A percentile compares a stretch with the other conserved stretches of the same genome.
phyloP scores from a whole-genome alignment of 2,113 vertebrate species.

The Chamaetylas fuelleborni region DNA sequence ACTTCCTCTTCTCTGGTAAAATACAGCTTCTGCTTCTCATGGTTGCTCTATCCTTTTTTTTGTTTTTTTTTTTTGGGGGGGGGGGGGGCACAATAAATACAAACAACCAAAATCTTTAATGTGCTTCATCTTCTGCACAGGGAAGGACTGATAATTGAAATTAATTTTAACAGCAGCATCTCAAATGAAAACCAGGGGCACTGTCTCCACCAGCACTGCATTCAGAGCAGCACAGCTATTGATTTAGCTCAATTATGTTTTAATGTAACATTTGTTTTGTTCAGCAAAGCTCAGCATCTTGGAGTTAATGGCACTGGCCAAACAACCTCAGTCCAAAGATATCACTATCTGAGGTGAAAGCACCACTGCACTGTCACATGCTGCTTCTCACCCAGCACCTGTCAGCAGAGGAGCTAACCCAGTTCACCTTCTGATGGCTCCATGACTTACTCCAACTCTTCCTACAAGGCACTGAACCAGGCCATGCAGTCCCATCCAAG shows the following conservation, averaged over 20 bases:
- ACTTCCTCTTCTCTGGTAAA: constrained; percentile 13
- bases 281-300: neutral
- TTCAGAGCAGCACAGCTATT: neutral
- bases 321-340: neutral
- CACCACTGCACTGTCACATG: neutral
- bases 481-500: neutral
- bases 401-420: neutral
- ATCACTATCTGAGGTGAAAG: neutral
- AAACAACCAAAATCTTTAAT: neutral
- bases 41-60: neutral
- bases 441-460: neutral
- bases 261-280: neutral
- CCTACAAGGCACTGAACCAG: neutral
- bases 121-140: neutral
- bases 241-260: neutral
- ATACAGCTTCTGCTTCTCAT: constrained; percentile 5
- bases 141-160: neutral
- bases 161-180: neutral
- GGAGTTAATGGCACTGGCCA: neutral
- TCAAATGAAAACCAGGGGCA: neutral
- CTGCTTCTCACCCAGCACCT: neutral
- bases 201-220: neutral
- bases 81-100: neutral
- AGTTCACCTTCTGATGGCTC: neutral
- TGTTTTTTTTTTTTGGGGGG: neutral